Conservation (phyloP, 2,797 vertebrate species). For the Periophthalmus magnuspinnatus region DNA sequence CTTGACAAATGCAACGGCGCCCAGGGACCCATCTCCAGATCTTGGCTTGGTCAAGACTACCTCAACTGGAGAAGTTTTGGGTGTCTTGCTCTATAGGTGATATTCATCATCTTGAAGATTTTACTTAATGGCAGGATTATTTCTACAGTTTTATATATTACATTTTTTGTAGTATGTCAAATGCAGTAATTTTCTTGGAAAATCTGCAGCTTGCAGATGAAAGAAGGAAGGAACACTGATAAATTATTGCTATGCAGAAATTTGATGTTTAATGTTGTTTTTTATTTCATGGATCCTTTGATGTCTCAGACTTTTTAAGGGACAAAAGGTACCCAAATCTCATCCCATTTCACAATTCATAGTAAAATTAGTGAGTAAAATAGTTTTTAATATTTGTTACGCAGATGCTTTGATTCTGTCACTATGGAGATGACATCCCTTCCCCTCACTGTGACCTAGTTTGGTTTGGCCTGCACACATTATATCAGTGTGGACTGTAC, state of each 20-base stretch:
- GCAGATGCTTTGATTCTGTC: constrained; percentile 49
- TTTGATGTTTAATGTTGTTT: neutral
- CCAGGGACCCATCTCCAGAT: no score
- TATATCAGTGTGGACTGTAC: constrained; percentile 29
- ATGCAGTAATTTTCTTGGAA: no score
- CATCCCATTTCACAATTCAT: neutral
- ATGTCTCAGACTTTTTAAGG: neutral
- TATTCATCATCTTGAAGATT: neutral
- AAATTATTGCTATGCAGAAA: no score
- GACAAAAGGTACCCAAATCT: neutral
- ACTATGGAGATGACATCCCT: constrained; percentile 56
- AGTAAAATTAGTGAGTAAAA: neutral
- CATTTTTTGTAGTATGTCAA: no score
- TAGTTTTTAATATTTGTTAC: neutral
- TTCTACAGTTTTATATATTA: no score
- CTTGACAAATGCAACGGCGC: no score
- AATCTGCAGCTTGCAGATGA: no score
- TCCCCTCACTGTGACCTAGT: constrained; percentile 44
- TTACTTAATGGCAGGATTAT: neutral
- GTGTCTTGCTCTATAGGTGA: no score
- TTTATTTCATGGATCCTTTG: neutral
- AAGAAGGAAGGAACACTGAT: no score
- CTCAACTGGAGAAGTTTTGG: no score
- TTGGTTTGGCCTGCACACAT: constrained; percentile 45
- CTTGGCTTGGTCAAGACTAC: no score